Percentiles rank a stretch among this genome's conserved stretches.
phyloP scores from a whole-genome alignment of 2,888 invertebrate species.

The Falcaria lacertinaria region DNA sequence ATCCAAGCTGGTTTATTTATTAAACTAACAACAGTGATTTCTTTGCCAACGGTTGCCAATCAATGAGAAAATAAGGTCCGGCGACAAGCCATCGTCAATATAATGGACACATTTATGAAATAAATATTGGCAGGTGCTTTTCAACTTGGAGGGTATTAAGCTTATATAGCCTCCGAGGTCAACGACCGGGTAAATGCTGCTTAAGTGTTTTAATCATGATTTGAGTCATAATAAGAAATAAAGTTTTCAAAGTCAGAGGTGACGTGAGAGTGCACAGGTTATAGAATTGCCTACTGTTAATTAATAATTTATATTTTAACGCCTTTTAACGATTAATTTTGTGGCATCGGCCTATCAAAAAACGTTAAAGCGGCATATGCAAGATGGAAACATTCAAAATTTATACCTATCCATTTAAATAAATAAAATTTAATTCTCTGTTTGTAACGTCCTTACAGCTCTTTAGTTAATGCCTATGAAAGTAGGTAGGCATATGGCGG shows the following conservation, averaged over 20 bases:
- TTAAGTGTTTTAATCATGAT: neutral
- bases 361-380: too few species aligned
- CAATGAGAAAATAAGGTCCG: neutral
- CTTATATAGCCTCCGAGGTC: neutral
- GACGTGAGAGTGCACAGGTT: too few species aligned
- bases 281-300: too few species aligned
- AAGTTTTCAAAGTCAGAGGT: neutral
- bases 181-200: neutral
- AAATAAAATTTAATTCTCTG: too few species aligned
- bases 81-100: neutral
- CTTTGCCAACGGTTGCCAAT: neutral
- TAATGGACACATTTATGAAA: conserved; percentile 3
- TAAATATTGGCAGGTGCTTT: neutral
- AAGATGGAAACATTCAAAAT: too few species aligned
- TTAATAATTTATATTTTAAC: too few species aligned
- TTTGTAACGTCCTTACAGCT: too few species aligned
- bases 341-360: too few species aligned
- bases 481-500: too few species aligned
- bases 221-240: neutral
- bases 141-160: neutral
- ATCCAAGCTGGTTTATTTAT: neutral
- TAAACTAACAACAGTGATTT: neutral
- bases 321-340: too few species aligned
- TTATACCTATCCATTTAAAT: too few species aligned
- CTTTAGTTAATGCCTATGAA: too few species aligned